Percentiles rank a stretch among this genome's conserved stretches.
phyloP scores from a whole-genome alignment of 35 echinoderm and acorn worm genomes.

The Ophiothrix spiculata region DNA sequence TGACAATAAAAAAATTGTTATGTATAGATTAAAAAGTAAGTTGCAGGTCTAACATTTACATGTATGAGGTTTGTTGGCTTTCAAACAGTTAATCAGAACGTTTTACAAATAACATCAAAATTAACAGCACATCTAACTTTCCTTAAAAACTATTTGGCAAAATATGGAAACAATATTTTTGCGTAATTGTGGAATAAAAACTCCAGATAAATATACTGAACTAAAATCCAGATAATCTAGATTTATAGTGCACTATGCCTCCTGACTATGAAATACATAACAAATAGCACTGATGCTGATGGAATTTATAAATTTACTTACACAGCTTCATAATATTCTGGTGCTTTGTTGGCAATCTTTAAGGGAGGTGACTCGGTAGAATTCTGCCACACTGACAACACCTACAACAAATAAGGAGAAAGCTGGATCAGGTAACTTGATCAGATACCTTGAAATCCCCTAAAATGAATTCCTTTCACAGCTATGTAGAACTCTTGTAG shows the following conservation, averaged over 20 bases:
- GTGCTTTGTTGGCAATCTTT: slow-evolving; percentile 52
- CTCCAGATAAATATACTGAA: too few relatives aligned
- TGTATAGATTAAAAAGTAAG: neutral
- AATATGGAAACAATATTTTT: neutral
- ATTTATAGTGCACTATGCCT: neutral
- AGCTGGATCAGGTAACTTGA: neutral
- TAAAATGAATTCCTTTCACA: neutral
- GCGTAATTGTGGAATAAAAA: neutral
- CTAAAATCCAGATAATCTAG: neutral
- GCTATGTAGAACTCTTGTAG: neutral
- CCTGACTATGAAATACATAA: too few relatives aligned
- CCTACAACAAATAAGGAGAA: slow-evolving; percentile 37
- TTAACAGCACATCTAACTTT: neutral
- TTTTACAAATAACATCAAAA: neutral
- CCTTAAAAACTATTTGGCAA: neutral
- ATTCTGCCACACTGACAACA: slow-evolving; percentile 62
- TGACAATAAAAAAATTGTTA: neutral
- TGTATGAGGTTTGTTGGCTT: neutral
- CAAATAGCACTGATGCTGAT: too few relatives aligned
- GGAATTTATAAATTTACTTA: slow-evolving; percentile 31
- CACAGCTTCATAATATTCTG: slow-evolving; percentile 56
- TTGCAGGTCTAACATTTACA: neutral
- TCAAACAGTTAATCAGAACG: neutral
- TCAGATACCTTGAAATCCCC: neutral
- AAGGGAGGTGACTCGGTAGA: slow-evolving; percentile 60